Conservation (phyloP, 2,797 vertebrate genomes). For the Lutra lutra region DNA sequence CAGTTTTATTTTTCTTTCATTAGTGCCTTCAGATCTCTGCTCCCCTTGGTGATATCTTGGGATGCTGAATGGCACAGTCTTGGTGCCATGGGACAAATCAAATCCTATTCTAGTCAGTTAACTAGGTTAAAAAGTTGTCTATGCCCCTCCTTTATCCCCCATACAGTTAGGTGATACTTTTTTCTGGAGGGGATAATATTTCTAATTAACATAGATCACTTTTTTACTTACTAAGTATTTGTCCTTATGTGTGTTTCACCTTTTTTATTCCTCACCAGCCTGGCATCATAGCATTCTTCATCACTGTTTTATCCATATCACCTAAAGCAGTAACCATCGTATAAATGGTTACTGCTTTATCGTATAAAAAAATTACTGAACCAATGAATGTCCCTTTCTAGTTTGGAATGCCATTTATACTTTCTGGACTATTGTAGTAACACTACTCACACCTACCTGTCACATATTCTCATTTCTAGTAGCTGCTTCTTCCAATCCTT, state of each 20-base stretch:
- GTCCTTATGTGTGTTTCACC: not conserved
- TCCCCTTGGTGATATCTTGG: not conserved
- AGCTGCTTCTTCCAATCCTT: not conserved
- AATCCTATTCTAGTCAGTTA: not conserved
- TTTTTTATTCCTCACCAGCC: not conserved
- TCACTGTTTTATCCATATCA: not conserved
- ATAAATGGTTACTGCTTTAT: not conserved
- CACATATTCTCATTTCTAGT: not conserved
- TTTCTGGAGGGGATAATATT: not conserved
- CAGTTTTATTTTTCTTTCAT: constrained; percentile 10
- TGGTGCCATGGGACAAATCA: not conserved
- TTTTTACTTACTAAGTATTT: constrained; percentile 11
- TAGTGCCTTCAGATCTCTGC: not conserved
- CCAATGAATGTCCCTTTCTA: not conserved
- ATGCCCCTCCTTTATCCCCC: not conserved
- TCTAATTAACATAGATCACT: not conserved
- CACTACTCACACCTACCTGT: not conserved
- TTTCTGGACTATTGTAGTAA: not conserved
- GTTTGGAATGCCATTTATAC: not conserved
- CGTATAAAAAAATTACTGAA: not conserved
- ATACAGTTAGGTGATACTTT: not conserved
- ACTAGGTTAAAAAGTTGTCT: not conserved
- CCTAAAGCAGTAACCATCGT: not conserved
- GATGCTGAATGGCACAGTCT: not conserved
- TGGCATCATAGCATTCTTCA: not conserved